Conservation (phyloP, 2,113 vertebrate species). For the Trichechus manatus region DNA sequence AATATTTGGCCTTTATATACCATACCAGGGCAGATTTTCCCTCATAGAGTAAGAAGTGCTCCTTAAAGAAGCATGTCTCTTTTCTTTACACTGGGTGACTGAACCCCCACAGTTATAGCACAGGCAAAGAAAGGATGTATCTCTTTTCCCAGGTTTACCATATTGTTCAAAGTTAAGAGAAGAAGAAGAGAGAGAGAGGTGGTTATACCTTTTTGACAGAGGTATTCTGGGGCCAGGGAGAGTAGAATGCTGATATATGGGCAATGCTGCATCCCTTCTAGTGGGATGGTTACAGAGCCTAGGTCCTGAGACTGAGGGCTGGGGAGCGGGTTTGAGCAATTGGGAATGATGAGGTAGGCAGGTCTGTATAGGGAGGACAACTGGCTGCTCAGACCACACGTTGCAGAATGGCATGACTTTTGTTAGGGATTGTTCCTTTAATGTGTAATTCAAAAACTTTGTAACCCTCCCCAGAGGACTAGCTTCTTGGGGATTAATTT, state of each 20-base stretch:
- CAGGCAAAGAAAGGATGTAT: not conserved
- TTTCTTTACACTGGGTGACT: not conserved
- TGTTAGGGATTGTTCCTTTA: not conserved
- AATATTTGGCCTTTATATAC: not conserved
- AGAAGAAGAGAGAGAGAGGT: not conserved
- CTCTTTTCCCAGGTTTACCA: not conserved
- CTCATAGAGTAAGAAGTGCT: not conserved
- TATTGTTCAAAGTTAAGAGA: not conserved
- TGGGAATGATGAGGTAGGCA: not conserved
- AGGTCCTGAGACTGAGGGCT: not conserved
- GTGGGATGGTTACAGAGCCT: not conserved
- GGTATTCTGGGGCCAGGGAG: not conserved
- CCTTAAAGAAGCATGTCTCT: not conserved
- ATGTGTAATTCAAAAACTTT: not conserved
- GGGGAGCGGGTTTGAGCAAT: not conserved
- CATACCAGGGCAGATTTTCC: not conserved
- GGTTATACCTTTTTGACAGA: not conserved
- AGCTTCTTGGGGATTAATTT: not conserved
- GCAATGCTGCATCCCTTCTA: not conserved
- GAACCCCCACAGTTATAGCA: not conserved
- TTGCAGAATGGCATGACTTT: not conserved
- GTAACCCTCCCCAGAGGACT: not conserved
- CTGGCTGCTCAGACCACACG: not conserved
- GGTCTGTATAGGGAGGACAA: not conserved
- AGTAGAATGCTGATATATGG: not conserved